Evolutionary conservation across 2,797 vertebrate species (phyloP), one percentile per base, ranked within the genome.

Genomic region (Hemitrygon akajei): DNA sequence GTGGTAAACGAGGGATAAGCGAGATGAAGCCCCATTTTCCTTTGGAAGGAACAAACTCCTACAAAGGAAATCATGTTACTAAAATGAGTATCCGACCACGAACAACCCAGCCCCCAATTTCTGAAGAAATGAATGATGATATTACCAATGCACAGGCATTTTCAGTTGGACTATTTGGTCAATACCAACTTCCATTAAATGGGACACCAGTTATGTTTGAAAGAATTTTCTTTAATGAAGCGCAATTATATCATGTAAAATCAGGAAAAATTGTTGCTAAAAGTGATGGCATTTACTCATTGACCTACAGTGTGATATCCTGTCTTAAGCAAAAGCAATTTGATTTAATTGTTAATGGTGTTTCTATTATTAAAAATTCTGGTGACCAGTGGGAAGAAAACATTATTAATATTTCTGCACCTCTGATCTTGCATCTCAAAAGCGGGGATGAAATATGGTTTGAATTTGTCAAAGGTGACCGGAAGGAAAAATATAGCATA

Each of bases 381-480:
- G 84, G 0, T 27, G 93, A 37, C 66, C 93, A 91, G 79, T 16
- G 63, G 14, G 92, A 94, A 11, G 94, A 37, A 30, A 87, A 84
- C 10, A 34, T 93, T 71, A 87, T 82, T 82, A 94, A 94, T 91
- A 81, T 93, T 27, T 95, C 94, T 75, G 94, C 94, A 93, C 95
- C 94, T 6, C 69, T 94, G 30, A 91, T 95, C 73, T 93, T 95
- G 76, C 94, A 94, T 30, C 94, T 95, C 76, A 91, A 82, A 60
- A 94, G 94, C 94, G 94, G 94, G 93, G 95, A 95, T 94, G 94
- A 95, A 94, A 92, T 95, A 92, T 95, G 95, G 94, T 94, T 95
- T 94, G 94, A 94, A 58, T 60, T 95, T 94, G 77, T 94, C 94
- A 94, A 71, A 40, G 47, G 34, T 93, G 76, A 30, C 94, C 94